phyloP scores from a whole-genome alignment of 2,797 vertebrate genomes.

The Acrossocheilus fasciatus region DNA sequence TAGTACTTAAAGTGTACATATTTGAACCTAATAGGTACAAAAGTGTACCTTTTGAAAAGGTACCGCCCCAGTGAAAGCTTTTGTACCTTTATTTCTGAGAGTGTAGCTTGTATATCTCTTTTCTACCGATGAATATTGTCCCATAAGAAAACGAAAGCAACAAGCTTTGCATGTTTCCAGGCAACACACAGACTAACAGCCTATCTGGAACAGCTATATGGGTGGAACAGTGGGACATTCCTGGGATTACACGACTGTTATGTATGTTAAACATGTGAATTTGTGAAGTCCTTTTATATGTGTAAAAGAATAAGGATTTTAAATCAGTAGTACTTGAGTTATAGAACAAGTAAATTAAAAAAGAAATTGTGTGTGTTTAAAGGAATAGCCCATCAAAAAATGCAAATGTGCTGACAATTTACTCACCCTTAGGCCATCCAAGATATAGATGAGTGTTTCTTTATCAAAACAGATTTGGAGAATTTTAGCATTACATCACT shows the following conservation, averaged over 20 bases:
- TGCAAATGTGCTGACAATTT: neutral
- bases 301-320: neutral
- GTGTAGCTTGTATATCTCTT: neutral
- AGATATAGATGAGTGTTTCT: neutral
- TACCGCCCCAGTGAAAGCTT: too few species aligned
- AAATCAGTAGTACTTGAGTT: neutral
- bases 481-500: neutral
- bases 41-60: too few species aligned
- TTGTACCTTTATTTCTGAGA: too few species aligned
- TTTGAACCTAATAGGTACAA: too few species aligned
- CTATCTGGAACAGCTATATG: neutral
- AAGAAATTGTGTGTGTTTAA: neutral
- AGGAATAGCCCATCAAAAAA: neutral
- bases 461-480: neutral
- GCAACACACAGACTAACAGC: neutral
- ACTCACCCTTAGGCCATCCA: neutral
- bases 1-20: too few species aligned
- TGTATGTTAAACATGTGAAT: neutral
- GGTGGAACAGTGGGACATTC: neutral
- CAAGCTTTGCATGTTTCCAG: neutral
- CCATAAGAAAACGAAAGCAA: neutral
- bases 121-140: neutral
- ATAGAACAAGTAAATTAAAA: neutral
- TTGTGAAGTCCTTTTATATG: neutral
- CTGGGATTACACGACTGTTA: neutral